Evolutionary conservation across 2,797 vertebrate genomes (phyloP), one percentile per base, ranked within the genome.

Genomic region (Sebastiscus albofasciatus): DNA sequence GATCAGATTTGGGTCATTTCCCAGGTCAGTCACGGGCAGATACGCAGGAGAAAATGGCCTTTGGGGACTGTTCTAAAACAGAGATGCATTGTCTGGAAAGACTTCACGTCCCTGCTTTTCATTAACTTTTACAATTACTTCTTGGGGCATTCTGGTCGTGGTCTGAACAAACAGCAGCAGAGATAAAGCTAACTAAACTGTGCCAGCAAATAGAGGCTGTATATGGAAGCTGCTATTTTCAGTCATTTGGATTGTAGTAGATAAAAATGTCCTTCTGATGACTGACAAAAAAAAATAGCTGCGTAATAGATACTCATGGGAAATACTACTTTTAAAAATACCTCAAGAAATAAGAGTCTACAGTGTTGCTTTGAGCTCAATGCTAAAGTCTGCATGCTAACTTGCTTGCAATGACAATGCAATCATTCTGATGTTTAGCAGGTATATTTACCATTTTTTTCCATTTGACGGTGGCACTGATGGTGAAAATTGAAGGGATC

Each of bases 1-100:
- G 80, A 89, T 94, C 87, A 77, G 86, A 89, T 90, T 90, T 87
- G 88, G 90, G 84, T 88, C 73, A 78, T 72, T 82, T 92, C 87
- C 91, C 83, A 65, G 79, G 82, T 75, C 69, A 52, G 76, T 67
- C 69, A 26, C 49, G 72, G 82, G 59, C 78, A 77, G 78, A 90
- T 67, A 85, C 75, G 77, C 67, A 29, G 59, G 61, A 81, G 72
- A 65, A 86, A 87, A 83, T 39, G 69, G 62, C 46, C 90, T 74
- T 22, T 24, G 59, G 89, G 88, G 89, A 83, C 61, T 22, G 16
- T 20, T 75, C 36, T 3, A 7, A 77, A 85, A 92, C 91, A 91
- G 75, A 87, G 76, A 62, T 24, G 52, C 72, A 86, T 90, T 93
- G 86, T 93, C 24, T 77, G 9, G 58, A 87, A 69, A 78, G 18